Evolutionary conservation across 2,888 invertebrate genomes (phyloP).

Genomic region (Scrobipalpa atriplicella): DNA sequence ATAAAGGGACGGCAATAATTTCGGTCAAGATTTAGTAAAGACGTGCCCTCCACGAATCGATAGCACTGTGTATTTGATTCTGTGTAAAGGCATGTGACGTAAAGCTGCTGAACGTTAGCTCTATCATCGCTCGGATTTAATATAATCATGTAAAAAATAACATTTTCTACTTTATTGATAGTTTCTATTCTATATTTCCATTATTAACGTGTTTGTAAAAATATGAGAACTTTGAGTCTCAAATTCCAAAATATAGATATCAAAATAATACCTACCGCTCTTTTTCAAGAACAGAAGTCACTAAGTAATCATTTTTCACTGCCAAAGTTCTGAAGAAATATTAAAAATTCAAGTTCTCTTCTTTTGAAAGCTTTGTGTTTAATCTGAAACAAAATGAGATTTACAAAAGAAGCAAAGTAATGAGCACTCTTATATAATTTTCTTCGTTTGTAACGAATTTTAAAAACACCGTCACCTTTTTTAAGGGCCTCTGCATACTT

Average conservation of each 20-base stretch:
- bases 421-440: conserved; percentile 3
- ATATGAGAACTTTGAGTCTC: not conserved
- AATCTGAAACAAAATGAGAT: not conserved
- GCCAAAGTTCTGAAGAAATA: conserved; percentile 6
- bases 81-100: too few relatives aligned
- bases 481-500: not conserved
- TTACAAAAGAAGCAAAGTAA: conserved; percentile 9
- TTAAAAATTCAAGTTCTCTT: not conserved
- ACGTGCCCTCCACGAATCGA: too few relatives aligned
- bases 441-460: conserved; percentile 11
- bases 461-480: conserved; percentile 3
- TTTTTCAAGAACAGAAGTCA: not conserved
- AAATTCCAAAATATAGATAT: not conserved
- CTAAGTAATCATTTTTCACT: not conserved
- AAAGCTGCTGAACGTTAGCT: too few relatives aligned
- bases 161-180: too few relatives aligned
- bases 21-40: too few relatives aligned
- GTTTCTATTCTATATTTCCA: too few relatives aligned
- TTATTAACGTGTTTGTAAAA: too few relatives aligned
- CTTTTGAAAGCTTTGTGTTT: not conserved
- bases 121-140: too few relatives aligned
- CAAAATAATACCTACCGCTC: not conserved
- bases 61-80: too few relatives aligned
- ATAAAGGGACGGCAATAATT: too few relatives aligned
- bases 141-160: too few relatives aligned